Evolutionary conservation across 2,113 vertebrate species (phyloP).

Genomic region (Semicossyphus pulcher): DNA sequence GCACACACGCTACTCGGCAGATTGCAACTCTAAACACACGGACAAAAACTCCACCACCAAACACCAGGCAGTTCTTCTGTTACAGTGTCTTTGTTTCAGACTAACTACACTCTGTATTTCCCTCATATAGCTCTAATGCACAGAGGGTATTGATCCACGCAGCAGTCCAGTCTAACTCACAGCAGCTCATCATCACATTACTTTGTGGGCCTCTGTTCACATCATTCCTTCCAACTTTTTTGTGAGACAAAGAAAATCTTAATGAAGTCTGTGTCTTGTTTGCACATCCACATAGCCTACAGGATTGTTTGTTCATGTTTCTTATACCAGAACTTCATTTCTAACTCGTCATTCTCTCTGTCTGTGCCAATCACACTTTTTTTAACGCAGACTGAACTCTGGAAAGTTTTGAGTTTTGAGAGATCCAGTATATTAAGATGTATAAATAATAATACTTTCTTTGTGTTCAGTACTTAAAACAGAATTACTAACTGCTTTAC

Average conservation of each 20-base stretch:
- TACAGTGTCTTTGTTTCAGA: slow-evolving; percentile 12
- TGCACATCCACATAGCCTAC: background rate
- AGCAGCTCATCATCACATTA: slow-evolving; percentile 34
- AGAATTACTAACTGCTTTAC: background rate
- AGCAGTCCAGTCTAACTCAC: slow-evolving; percentile 12
- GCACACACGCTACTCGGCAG: slow-evolving; percentile 16
- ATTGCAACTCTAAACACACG: slow-evolving; percentile 39
- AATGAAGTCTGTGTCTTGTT: slow-evolving; percentile 14
- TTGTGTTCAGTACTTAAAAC: background rate
- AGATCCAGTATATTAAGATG: background rate
- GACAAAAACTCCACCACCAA: slow-evolving; percentile 18
- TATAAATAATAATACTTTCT: background rate
- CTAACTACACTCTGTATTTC: background rate
- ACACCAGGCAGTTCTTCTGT: slow-evolving; percentile 32
- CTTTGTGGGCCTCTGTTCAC: slow-evolving; percentile 5
- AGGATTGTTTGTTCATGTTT: background rate
- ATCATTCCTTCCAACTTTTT: background rate
- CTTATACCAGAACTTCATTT: background rate
- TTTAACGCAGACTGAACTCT: background rate
- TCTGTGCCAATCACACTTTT: background rate
- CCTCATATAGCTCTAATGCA: slow-evolving; percentile 24
- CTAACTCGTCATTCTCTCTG: background rate
- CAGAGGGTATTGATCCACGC: slow-evolving; percentile 48
- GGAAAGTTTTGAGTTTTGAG: background rate
- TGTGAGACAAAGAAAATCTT: background rate